These are phyloP conservation scores for Timandra comae DNA, from an alignment of 2,888 invertebrate species.

Conservation along the genomic window DNA sequence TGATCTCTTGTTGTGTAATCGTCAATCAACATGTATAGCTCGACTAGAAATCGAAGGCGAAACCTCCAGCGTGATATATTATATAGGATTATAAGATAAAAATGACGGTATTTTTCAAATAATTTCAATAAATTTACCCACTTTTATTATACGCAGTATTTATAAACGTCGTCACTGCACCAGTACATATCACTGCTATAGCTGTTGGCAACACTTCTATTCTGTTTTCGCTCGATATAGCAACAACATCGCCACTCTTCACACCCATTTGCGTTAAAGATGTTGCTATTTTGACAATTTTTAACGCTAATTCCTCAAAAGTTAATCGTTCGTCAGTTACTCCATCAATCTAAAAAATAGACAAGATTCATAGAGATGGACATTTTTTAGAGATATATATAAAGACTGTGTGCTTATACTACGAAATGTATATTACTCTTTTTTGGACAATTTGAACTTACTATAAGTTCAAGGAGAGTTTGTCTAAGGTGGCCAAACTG, in stretches of 20 bases:
- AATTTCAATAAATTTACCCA: conserved; percentile 1
- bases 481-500: no score
- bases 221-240: conserved; percentile 48
- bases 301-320: conserved; percentile 35
- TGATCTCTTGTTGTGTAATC: no score
- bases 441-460: no score
- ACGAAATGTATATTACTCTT: no score
- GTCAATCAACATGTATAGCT: no score
- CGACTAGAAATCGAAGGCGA: no score
- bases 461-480: no score
- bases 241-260: conserved; percentile 40
- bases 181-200: conserved; percentile 30
- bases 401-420: no score
- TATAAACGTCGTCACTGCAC: conserved; percentile 6
- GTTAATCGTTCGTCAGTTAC: conserved; percentile 35
- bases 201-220: conserved; percentile 36
- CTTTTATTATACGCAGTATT: conserved; percentile 13
- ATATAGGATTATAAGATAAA: no score
- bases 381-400: no score
- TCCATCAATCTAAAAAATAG: conserved; percentile 20
- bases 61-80: no score
- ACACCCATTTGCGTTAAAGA: conserved; percentile 35
- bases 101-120: neutral
- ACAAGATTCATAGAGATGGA: no score
- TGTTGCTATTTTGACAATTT: conserved; percentile 34